Evolutionary conservation across 53 echinoderm and acorn worm genomes (phyloP).

Genomic region (Holothuria scabra): DNA sequence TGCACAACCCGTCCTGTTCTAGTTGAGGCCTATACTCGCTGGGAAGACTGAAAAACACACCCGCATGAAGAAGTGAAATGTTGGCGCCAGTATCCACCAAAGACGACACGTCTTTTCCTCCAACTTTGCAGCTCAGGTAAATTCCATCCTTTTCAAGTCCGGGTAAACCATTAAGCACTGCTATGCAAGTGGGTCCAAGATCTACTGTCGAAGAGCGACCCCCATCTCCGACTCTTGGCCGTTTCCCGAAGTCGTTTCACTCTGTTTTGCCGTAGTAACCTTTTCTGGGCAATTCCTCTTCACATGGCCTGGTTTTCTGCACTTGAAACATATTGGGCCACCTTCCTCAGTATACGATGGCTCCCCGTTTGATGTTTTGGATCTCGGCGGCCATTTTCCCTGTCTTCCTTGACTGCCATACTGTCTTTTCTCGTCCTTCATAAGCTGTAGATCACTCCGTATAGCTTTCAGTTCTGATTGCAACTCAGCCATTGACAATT

Average conservation of each 20-base stretch:
- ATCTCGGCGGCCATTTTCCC: no score
- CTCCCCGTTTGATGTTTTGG: neutral
- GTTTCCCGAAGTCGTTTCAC: neutral
- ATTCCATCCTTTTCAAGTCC: conserved; percentile 13
- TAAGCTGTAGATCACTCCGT: neutral
- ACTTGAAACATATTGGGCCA: conserved; percentile 3
- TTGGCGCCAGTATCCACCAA: no score
- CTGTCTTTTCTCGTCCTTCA: no score
- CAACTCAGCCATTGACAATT: neutral
- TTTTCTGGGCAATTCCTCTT: conserved; percentile 1
- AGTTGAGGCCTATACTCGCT: no score
- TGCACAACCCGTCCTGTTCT: no score
- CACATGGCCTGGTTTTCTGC: conserved; percentile 17
- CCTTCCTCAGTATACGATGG: neutral
- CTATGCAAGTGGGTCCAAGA: neutral
- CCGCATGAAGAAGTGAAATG: no score
- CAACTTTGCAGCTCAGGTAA: neutral
- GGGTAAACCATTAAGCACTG: conserved; percentile 30
- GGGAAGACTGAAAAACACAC: no score
- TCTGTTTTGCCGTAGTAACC: no score
- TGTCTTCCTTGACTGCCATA: neutral
- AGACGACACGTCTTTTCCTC: neutral
- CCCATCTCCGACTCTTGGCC: neutral
- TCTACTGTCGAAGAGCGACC: conserved; percentile 14
- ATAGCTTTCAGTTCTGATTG: neutral